Evolutionary conservation across 1,140 invertebrate species (phyloP).

Genomic region (Trachymyrmex septentrionalis): DNA sequence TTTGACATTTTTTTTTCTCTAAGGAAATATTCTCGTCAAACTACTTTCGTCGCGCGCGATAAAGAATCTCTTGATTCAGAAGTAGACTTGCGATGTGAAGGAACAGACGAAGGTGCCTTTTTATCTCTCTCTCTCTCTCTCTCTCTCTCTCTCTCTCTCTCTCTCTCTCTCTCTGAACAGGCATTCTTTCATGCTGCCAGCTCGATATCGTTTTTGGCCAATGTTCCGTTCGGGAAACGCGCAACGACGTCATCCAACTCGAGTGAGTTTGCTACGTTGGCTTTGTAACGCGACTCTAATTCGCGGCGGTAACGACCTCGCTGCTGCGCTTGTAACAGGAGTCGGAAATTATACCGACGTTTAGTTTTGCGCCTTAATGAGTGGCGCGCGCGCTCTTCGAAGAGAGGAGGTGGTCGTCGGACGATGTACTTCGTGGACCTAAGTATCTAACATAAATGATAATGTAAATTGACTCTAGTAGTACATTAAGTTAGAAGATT

Average conservation of each 20-base stretch:
- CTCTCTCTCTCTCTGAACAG: neutral
- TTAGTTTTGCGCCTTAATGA: conserved; percentile 54
- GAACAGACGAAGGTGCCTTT: neutral
- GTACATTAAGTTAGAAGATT: conserved; percentile 6
- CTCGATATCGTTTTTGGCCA: neutral
- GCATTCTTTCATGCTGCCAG: neutral
- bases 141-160: neutral
- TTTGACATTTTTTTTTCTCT: neutral
- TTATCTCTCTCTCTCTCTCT: neutral
- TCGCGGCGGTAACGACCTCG: conserved; percentile 30
- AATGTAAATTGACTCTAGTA: conserved; percentile 21
- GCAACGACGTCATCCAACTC: neutral
- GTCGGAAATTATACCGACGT: conserved; percentile 43
- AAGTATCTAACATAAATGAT: conserved; percentile 37
- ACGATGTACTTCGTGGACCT: neutral
- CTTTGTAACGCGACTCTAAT: conserved; percentile 54
- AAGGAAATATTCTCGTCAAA: neutral
- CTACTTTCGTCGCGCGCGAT: conserved; percentile 10
- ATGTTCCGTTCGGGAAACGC: conserved; percentile 17
- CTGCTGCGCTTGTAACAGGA: conserved; percentile 41
- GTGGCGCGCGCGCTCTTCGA: conserved; percentile 26
- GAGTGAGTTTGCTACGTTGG: neutral
- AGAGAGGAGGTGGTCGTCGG: conserved; percentile 13
- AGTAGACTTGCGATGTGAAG: conserved; percentile 9
- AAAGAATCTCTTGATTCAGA: neutral